Base-by-base conservation (phyloP, 2,113 vertebrate genomes). In the Martes martes region DNA sequence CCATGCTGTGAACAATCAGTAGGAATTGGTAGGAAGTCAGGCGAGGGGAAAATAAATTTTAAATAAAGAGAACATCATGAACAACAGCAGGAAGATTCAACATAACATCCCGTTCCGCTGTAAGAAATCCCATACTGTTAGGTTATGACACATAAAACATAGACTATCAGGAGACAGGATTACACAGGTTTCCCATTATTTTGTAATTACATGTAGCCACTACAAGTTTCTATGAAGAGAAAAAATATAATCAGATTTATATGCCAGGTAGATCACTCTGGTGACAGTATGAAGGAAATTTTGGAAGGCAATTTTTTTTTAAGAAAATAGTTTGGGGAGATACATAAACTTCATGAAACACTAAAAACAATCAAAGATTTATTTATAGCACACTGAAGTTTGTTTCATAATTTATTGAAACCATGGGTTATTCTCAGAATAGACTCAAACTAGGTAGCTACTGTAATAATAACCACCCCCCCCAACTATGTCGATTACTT, bases 351-450 rank as follows among this genome's bases (percentile, higher is more conserved):
- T 91, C 28, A 47, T 5, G 9, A 74, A 95, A 88, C 50, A 87
- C 28, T 52, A 93, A 91, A 81, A 81, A 39, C 15, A 61, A 42
- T 47, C 31, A 28, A 94, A n/a, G 24, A 63, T 89, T 93, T 96
- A 93, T 96, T 96, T 96, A 96, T 89, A 87, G 83, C n/a, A 82
- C 33, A 24, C 6, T 45, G 71, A 31, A 14, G 36, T 65, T 88
- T 97, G 10, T 87, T 85, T 69, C n/a, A 83, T 94, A 87, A 87
- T 80, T 92, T 96, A 95, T 24, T 97, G 69, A 97, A 97, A 89
- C 3, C 26, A 71, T 3, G 31, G 92, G 39, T 39, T 89, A 73
- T 61, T 94, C 52, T 83, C 90, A 83, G 86, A 84, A 83, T 24
- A 94, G 47, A 95, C 4, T 90, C 67, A 78, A 45, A 69, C 67